Evolutionary conservation across 2,113 vertebrate species (phyloP).

Genomic region (Tetrao urogallus): DNA sequence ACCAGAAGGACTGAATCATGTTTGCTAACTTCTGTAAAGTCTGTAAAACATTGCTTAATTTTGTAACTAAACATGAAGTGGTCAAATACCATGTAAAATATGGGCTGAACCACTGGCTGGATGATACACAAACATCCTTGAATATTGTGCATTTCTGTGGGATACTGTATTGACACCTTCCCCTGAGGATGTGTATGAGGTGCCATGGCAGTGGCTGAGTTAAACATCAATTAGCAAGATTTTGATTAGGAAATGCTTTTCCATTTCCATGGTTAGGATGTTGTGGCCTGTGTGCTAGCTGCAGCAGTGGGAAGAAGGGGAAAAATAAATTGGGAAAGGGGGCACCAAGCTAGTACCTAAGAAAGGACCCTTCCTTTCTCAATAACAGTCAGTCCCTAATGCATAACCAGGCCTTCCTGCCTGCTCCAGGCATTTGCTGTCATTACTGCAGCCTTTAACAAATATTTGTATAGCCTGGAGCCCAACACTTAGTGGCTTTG

Average conservation of each 20-base stretch:
- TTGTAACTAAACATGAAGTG: neutral
- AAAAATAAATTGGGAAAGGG: neutral
- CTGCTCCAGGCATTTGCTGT: neutral
- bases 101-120: neutral
- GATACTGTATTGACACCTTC: neutral
- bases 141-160: neutral
- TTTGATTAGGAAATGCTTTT: neutral
- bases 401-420: neutral
- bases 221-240: neutral
- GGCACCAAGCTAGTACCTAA: fast-evolving
- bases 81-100: neutral
- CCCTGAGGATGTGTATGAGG: neutral
- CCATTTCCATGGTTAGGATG: neutral
- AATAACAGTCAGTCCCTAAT: neutral
- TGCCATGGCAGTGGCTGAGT: neutral
- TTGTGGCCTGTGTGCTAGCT: neutral
- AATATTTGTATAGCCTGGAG: neutral
- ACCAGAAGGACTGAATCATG: neutral
- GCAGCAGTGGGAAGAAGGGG: neutral
- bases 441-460: neutral
- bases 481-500: neutral
- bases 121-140: neutral
- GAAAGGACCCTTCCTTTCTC: neutral
- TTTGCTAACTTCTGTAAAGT: neutral
- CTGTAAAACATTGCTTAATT: neutral